Evolutionary conservation across 2,797 vertebrate genomes (phyloP).

Genomic region (Gadopsis bispinosus): DNA sequence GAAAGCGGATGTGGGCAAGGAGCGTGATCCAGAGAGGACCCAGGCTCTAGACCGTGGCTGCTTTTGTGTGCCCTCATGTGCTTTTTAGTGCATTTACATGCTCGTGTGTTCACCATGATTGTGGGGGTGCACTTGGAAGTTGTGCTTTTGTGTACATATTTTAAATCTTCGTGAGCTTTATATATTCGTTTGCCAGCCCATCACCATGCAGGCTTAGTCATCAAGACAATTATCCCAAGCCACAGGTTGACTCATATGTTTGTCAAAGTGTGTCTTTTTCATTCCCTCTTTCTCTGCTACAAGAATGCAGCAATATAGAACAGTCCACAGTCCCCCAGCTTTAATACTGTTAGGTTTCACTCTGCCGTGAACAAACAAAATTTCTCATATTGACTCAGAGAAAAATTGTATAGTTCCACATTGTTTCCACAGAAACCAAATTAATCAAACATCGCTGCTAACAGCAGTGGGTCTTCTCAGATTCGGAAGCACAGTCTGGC

Average conservation of each 20-base stretch:
- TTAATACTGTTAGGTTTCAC: constrained; percentile 48
- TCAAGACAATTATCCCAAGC: constrained; percentile 80
- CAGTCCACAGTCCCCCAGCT: constrained; percentile 34
- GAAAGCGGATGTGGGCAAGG: constrained; percentile 83
- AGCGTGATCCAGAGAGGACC: constrained; percentile 65
- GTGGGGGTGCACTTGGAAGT: constrained; percentile 49
- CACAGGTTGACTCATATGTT: constrained; percentile 87
- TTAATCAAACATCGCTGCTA: constrained; percentile 39
- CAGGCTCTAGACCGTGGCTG: constrained; percentile 42
- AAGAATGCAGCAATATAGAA: constrained; percentile 46
- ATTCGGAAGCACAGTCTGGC: constrained; percentile 31
- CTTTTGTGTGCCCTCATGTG: constrained; percentile 25
- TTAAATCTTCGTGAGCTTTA: constrained; percentile 55
- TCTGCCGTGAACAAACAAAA: constrained; percentile 46
- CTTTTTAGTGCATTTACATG: constrained; percentile 13
- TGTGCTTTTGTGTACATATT: constrained; percentile 59
- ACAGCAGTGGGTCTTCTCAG: constrained; percentile 15
- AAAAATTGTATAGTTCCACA: constrained; percentile 18
- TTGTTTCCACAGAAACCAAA: constrained; percentile 55
- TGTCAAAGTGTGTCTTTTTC: constrained; percentile 75
- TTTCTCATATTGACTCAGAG: constrained; percentile 63
- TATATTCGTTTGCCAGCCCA: constrained; percentile 65
- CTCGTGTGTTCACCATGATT: neutral
- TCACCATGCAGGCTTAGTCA: constrained; percentile 81
- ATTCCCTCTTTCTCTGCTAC: constrained; percentile 45